A percentile compares a stretch with the other conserved stretches of the same genome.
These are phyloP conservation scores for Colletes collaris DNA, from an alignment of 2,888 invertebrate genomes.

Conservation along the genomic window DNA sequence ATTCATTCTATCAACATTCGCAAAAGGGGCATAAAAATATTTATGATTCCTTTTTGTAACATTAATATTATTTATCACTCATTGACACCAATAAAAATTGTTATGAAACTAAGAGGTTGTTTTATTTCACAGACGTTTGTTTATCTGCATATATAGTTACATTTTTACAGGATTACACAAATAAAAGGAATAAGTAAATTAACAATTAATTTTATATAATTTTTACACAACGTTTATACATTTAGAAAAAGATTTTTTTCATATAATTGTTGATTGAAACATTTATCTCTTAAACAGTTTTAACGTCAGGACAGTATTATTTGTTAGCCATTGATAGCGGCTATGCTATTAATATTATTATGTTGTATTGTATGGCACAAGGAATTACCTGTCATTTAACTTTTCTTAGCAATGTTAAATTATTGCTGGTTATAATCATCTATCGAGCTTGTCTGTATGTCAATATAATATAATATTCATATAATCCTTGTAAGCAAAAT, in stretches of 20 bases:
- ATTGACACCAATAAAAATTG: slow-evolving; percentile 76
- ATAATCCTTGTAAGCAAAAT: slow-evolving; percentile 8
- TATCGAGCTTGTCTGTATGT: slow-evolving; percentile 24
- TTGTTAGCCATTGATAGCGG: slow-evolving; percentile 26
- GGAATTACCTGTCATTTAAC: slow-evolving; percentile 64
- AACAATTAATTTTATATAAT: slow-evolving; percentile 71
- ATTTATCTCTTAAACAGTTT: slow-evolving; percentile 48
- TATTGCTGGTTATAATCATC: slow-evolving; percentile 31
- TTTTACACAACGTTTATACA: slow-evolving; percentile 72
- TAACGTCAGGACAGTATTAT: slow-evolving; percentile 35
- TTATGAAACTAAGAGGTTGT: slow-evolving; percentile 68
- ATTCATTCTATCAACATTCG: slow-evolving; percentile 51
- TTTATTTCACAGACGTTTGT: slow-evolving; percentile 46
- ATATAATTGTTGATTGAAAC: slow-evolving; percentile 47
- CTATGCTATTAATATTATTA: slow-evolving; percentile 64
- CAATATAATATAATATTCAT: slow-evolving; percentile 31
- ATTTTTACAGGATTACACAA: slow-evolving; percentile 49
- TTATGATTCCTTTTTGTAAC: slow-evolving; percentile 60
- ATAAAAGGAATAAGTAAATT: slow-evolving; percentile 53
- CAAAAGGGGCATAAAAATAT: slow-evolving; percentile 46
- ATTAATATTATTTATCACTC: slow-evolving; percentile 74
- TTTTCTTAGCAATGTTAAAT: slow-evolving; percentile 43
- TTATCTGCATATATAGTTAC: slow-evolving; percentile 42
- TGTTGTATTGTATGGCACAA: slow-evolving; percentile 78
- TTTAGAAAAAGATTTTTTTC: slow-evolving; percentile 71